Base-by-base conservation (phyloP, 2,113 vertebrate species). In the Electrona antarctica region DNA sequence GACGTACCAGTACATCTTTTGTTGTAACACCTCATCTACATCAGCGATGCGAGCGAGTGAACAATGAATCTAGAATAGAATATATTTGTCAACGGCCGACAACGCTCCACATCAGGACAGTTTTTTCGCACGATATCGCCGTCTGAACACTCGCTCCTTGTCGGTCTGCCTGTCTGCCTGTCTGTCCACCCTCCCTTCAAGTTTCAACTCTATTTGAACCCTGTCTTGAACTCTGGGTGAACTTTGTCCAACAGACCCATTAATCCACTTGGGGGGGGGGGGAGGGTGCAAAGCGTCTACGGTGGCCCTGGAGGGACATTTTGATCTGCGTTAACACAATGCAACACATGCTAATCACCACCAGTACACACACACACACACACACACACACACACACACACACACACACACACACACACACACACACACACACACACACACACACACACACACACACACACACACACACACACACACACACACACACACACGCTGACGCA, bases 151-250 rank as follows among this genome's bases (percentile, higher is more conserved):
- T n/a, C n/a, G n/a, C n/a, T n/a, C n/a, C n/a, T n/a, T n/a, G n/a
- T n/a, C n/a, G n/a, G 8, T 60, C 28, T 33, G 7, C 7, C 57
- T 60, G 7, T 41, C 28, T 60, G 21, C 33, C 57, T 29, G 21
- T 11, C 21, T 29, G 55, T 59, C 55, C 51, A 41, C 71, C 52
- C 74, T 76, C 21, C 70, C 72, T 14, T 66, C 67, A 12, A 0
- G 68, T 78, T 21, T 90, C 85, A 90, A 91, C 89, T 88, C 80
- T 84, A 28, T 7, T 9, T 89, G 86, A 91, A 91, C 89, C 71
- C 64, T 12, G 46, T 14, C 59, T 67, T 91, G 89, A 91, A 89
- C 89, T 84, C 59, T 85, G 75, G 50, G 21, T 89, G 88, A 91
- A 89, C 89, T 74, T 82, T 0, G 3, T 55, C 82, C 77, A 86